phyloP scores from a whole-genome alignment of 2,797 vertebrate genomes.

The Muraenolepis orangiensis region DNA sequence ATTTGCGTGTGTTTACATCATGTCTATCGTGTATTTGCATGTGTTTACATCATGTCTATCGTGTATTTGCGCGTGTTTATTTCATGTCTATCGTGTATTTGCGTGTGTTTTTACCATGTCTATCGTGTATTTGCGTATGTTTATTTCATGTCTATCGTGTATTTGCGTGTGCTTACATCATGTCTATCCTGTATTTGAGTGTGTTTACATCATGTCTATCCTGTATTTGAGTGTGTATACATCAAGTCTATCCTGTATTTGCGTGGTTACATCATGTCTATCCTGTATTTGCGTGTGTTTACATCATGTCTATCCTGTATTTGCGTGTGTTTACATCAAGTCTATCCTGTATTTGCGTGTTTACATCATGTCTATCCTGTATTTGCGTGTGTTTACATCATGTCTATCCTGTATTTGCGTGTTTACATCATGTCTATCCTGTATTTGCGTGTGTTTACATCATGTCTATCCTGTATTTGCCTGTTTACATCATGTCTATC shows the following conservation, averaged over 20 bases:
- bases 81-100: background rate
- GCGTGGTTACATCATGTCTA: background rate
- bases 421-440: background rate
- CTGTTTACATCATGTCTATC: background rate
- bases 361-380: background rate
- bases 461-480: background rate
- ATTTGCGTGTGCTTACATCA: background rate
- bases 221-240: background rate
- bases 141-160: background rate
- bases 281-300: no score
- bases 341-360: background rate
- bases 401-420: background rate
- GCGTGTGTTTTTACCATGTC: background rate
- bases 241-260: background rate
- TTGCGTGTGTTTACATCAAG: background rate
- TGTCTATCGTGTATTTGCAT: background rate
- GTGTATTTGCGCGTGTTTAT: background rate
- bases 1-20: background rate
- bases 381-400: no score
- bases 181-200: no score
- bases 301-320: background rate
- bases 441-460: no score
- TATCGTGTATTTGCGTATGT: background rate
- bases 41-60: background rate
- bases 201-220: background rate